Evolutionary conservation across 92 coral and sea anemone species (phyloP).

Genomic region (Actinernus sp.): DNA sequence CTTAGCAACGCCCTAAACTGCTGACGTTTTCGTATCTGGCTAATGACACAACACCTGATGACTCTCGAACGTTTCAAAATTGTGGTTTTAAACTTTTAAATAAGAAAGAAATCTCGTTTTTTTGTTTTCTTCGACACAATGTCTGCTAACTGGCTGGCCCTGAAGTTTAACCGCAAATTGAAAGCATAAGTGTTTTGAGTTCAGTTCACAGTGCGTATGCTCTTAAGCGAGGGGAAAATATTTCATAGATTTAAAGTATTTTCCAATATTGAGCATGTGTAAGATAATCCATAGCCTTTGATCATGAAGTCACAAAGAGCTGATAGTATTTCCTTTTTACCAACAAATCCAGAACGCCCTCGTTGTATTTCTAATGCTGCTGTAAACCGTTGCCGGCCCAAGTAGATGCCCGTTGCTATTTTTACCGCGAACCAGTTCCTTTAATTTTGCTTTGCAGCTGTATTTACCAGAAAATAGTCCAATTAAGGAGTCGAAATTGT

Average conservation of each 20-base stretch:
- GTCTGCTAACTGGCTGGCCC: no score
- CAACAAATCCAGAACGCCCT: constrained; percentile 8
- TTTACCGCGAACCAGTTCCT: constrained; percentile 13
- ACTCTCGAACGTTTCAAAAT: no score
- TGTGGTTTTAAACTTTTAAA: no score
- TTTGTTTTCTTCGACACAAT: no score
- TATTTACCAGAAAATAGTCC: constrained; percentile 76
- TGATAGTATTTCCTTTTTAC: not conserved
- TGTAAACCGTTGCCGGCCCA: constrained; percentile 29
- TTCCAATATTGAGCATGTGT: no score
- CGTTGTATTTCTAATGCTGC: constrained; percentile 3
- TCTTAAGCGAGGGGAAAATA: no score
- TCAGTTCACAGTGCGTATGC: not conserved
- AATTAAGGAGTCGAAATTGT: constrained; percentile 81
- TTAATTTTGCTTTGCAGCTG: constrained; percentile 75
- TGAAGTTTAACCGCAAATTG: no score
- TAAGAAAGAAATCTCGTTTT: no score
- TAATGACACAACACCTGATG: no score
- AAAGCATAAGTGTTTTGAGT: not conserved
- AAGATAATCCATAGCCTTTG: not conserved
- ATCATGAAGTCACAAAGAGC: not conserved
- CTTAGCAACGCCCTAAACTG: not conserved
- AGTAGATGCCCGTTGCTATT: constrained; percentile 35
- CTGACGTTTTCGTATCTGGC: not conserved
- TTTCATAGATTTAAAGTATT: no score